Evolutionary conservation across 1,140 invertebrate genomes (phyloP).

Genomic region (Caligus rogercresseyi): DNA sequence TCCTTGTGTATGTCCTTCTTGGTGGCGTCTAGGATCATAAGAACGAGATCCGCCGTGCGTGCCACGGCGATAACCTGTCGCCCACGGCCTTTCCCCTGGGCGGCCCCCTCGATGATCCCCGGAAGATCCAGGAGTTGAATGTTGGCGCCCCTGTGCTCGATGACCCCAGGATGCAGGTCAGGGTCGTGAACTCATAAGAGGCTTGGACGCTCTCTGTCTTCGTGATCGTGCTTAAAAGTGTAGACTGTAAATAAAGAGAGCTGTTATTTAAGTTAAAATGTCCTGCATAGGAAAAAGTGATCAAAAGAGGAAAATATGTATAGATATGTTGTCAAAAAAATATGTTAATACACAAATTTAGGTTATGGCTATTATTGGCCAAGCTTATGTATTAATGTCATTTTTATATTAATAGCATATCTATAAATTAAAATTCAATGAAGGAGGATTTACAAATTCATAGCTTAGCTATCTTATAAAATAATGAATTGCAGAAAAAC

Average conservation of each 20-base stretch:
- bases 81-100: conserved; percentile 75
- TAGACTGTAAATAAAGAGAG: conserved; percentile 45
- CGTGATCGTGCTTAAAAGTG: conserved; percentile 74
- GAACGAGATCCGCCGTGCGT: conserved; percentile 78
- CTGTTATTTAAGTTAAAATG: conserved; percentile 20
- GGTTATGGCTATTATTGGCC: no score
- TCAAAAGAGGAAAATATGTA: neutral
- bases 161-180: conserved; percentile 97
- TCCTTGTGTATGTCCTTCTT: conserved; percentile 85
- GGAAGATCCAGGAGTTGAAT: conserved; percentile 95
- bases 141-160: conserved; percentile 72
- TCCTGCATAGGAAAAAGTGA: neutral
- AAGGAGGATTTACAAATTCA: no score
- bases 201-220: conserved; percentile 88
- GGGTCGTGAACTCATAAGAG: conserved; percentile 95
- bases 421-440: no score
- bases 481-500: no score
- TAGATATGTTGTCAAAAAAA: conserved; percentile 6
- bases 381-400: no score
- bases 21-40: conserved; percentile 98
- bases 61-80: conserved; percentile 87
- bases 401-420: no score
- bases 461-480: no score
- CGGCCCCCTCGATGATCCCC: conserved; percentile 89
- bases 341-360: conserved; percentile 5